Evolutionary conservation across 2,888 invertebrate genomes (phyloP).

Genomic region (Chloroclysta siterata): DNA sequence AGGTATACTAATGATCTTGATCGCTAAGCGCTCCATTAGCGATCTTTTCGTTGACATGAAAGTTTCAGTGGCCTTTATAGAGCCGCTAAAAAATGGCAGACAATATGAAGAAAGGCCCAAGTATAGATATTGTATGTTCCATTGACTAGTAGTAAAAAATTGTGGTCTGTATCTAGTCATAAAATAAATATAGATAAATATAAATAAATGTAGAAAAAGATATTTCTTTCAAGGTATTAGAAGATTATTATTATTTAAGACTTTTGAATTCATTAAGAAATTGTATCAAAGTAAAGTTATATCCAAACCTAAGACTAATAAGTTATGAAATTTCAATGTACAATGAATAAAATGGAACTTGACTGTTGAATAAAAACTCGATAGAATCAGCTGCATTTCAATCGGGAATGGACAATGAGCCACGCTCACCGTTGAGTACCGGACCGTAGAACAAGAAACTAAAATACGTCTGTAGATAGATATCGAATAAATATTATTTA

Average conservation of each 20-base stretch:
- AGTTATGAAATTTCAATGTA: constrained; percentile 24
- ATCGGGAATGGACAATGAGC: constrained; percentile 37
- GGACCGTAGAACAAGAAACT: constrained; percentile 6
- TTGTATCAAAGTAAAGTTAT: constrained; percentile 4
- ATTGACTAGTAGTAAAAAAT: too few relatives aligned
- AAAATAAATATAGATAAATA: too few relatives aligned
- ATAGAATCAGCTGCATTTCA: constrained; percentile 36
- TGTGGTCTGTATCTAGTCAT: too few relatives aligned
- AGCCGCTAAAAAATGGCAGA: too few relatives aligned
- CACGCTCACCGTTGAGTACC: constrained; percentile 24
- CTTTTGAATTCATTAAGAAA: background rate
- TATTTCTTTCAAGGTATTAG: background rate
- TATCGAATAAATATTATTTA: background rate
- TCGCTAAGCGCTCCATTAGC: too few relatives aligned
- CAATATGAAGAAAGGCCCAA: too few relatives aligned
- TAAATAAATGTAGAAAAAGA: background rate
- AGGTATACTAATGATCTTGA: background rate
- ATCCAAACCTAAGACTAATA: constrained; percentile 16
- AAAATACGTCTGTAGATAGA: background rate
- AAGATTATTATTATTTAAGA: background rate
- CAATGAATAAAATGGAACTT: constrained; percentile 27
- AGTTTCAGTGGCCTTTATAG: too few relatives aligned
- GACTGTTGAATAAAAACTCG: constrained; percentile 32
- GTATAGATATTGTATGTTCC: too few relatives aligned
- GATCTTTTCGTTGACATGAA: too few relatives aligned